Base-by-base conservation (phyloP, 1,140 invertebrate genomes). In the Saxidomus purpurata region DNA sequence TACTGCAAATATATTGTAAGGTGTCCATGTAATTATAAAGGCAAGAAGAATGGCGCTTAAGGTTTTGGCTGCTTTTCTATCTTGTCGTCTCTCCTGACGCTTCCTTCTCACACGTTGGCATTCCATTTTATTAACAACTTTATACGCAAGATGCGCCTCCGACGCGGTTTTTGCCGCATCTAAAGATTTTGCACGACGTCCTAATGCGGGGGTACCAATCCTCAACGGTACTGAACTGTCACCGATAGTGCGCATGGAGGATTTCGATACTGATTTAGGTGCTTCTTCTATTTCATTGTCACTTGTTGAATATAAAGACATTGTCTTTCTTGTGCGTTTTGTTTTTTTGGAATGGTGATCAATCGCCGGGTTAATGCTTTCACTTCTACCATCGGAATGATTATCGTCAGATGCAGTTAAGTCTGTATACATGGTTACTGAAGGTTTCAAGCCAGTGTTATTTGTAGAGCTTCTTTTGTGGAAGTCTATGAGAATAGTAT, bases 21-120 rank as follows among this genome's bases (percentile, higher is more conserved):
- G 99, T 67, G 98, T 99, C 99, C 99, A 99, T 2, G 99, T 99
- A 92, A 99, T 97, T 90, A 99, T 99, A 96, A 99, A 99, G 67
- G 99, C 99, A 81, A 99, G 96, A 86, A 99, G 96, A 91, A 99
- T 99, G 87, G 99, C 99, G 52, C 94, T 99, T 43, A 99, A 96
- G 0, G 99, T 99, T 96, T 99, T 99, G 0, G 99, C 99, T 11
- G 99, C 99, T 96, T 99, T 99, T 89, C 98, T 98, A 92, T 99
- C 99, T 91, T 99, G 98, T 93, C 99, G 99, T 94, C 99, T 98
- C 96, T 99, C 99, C 94, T 99, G 98, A 0, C 98, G 97, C 90
- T 94, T 95, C 17, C 91, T 81, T 13, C 88, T 85, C 11, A 91
- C 92, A 11, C 91, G 89, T 81, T 94, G 92, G 36, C 81, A 90